A percentile compares a stretch with the other conserved stretches of the same genome.
Evolutionary conservation across 2,888 invertebrate genomes (phyloP).

Genomic region (Nematopogon swammerdamellus): DNA sequence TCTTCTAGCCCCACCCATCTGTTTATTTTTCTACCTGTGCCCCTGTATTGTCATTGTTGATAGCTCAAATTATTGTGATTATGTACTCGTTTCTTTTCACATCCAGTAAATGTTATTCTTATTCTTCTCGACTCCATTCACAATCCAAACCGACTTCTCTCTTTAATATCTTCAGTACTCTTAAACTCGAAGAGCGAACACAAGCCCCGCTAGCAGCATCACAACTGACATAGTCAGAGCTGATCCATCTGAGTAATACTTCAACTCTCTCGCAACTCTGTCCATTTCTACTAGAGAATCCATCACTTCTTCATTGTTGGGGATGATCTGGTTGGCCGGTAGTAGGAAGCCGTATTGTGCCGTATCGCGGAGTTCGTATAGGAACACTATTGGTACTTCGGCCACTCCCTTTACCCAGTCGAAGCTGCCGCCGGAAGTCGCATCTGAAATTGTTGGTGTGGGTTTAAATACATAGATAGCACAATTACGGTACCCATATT

Average conservation of each 20-base stretch:
- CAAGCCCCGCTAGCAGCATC: background rate
- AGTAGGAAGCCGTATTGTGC: constrained; percentile 53
- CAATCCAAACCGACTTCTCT: no score
- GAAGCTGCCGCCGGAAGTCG: constrained; percentile 36
- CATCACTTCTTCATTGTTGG: constrained; percentile 39
- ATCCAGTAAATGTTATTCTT: no score
- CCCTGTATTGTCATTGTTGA: no score
- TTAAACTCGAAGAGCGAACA: no score
- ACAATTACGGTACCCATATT: no score
- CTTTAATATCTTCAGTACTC: no score
- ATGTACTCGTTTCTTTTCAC: no score
- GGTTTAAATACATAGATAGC: no score
- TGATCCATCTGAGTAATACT: constrained; percentile 19
- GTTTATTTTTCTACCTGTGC: no score
- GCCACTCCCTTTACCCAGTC: constrained; percentile 57
- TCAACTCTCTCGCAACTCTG: constrained; percentile 18
- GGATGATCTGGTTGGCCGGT: constrained; percentile 44
- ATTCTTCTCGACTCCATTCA: no score
- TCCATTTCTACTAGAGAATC: constrained; percentile 33
- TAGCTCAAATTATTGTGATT: no score
- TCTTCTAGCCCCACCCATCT: no score
- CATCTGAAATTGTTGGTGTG: constrained; percentile 21
- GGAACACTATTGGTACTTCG: constrained; percentile 48
- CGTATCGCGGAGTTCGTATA: constrained; percentile 55
- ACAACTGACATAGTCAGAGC: constrained; percentile 4